Evolutionary conservation across 2,888 invertebrate species (phyloP).

Genomic region (Drosophila suboccidentalis): DNA sequence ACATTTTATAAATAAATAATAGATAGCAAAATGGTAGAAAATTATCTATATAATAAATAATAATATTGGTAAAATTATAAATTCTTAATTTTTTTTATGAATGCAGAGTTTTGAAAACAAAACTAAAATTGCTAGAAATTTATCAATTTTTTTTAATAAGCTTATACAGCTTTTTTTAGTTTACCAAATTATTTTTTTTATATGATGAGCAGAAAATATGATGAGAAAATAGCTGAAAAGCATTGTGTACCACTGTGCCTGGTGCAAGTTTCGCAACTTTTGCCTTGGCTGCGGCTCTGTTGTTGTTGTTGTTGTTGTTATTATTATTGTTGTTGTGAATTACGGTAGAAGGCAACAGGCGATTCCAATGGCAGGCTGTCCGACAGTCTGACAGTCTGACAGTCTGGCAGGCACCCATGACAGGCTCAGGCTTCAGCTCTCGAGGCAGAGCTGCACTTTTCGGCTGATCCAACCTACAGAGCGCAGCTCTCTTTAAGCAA

Average conservation of each 20-base stretch:
- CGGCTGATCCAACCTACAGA: constrained; percentile 61
- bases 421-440: constrained; percentile 40
- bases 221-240: neutral
- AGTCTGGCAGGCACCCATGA: constrained; percentile 45
- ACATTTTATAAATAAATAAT: too few species aligned
- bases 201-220: too few species aligned
- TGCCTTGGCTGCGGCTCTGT: constrained; percentile 52
- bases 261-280: constrained; percentile 69
- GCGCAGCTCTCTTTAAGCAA: constrained; percentile 70
- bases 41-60: neutral
- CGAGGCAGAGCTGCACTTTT: constrained; percentile 47
- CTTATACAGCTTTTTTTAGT: too few species aligned
- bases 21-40: neutral
- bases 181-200: neutral
- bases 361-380: constrained; percentile 48
- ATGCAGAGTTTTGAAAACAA: too few species aligned
- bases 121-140: too few species aligned
- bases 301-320: constrained; percentile 20
- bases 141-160: too few species aligned
- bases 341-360: constrained; percentile 78
- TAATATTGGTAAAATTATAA: too few species aligned
- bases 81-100: too few species aligned
- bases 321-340: constrained; percentile 68
- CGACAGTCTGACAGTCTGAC: constrained; percentile 35
- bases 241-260: constrained; percentile 36